phyloP scores from a whole-genome alignment of 2,797 vertebrate species.

The Balearica regulorum region DNA sequence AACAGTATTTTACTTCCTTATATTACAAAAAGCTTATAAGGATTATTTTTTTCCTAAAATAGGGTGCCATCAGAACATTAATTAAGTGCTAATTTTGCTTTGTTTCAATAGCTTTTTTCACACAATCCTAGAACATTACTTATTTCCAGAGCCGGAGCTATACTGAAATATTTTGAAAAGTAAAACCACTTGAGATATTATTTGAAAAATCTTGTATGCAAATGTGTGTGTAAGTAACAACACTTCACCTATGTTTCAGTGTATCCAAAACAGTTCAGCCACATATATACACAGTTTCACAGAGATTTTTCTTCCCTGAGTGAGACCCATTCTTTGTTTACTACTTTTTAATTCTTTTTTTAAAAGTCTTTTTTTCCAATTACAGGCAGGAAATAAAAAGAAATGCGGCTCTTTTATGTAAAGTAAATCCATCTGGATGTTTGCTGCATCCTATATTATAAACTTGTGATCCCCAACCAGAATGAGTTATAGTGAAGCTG shows the following conservation, averaged over 20 bases:
- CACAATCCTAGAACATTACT: neutral
- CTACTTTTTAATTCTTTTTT: conserved; percentile 68
- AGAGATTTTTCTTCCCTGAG: conserved; percentile 41
- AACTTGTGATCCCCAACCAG: conserved; percentile 80
- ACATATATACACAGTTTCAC: neutral
- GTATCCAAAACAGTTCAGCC: neutral
- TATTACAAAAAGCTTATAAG: neutral
- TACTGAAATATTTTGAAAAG: neutral
- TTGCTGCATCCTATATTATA: conserved; percentile 76
- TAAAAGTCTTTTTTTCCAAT: conserved; percentile 63
- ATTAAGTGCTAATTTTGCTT: neutral
- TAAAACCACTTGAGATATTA: conserved; percentile 1
- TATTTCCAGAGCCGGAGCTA: neutral
- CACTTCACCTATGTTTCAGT: neutral
- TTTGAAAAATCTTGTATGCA: neutral
- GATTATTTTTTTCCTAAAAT: neutral
- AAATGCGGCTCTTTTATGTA: conserved; percentile 80
- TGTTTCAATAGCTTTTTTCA: conserved; percentile 12
- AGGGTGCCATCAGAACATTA: neutral
- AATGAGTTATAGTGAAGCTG: conserved; percentile 83
- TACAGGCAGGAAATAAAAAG: conserved; percentile 78
- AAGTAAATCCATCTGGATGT: conserved; percentile 83
- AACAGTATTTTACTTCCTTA: neutral
- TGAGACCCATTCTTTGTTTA: conserved; percentile 70
- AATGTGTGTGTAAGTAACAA: neutral